Base-by-base conservation (phyloP, 30 jellyfish, hydroid and myxozoan genomes). In the Hydra vulgaris region DNA sequence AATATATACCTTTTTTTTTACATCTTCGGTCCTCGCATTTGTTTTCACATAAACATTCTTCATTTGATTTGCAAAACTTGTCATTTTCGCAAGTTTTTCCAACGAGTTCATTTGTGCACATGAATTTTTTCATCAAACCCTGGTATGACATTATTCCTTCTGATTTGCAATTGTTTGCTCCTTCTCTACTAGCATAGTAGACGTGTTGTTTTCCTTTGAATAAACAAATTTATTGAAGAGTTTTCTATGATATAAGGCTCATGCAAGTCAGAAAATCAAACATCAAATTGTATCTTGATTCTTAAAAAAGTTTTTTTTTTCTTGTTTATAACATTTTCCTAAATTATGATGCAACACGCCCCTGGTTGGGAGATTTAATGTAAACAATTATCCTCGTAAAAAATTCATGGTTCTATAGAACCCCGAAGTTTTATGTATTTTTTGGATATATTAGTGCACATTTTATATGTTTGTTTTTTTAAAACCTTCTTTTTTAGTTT, bases 1-100 rank as follows among this genome's bases (percentile, higher is more conserved):
- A n/a, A n/a, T n/a, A n/a, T 5, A 5, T 40, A 40, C 61, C 61
- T 40, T 75, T 25, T 1, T 25, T 25, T 26, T 79, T 82, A 70
- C 94, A 87, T 66, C 98, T 78, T 71, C 54, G 83, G 67, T 87
- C 88, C 54, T 95, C 98, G 74, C 98, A 92, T 23, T 79, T 84
- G 53, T 77, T 87, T 24, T 92, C 94, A 76, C 98, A 92, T 74
- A 83, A 71, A 70, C 98, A 92, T 26, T 67, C 66, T 74, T 87
- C 98, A 52, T 26, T 90, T 55, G 27, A 54, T 27, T 76, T 81
- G 61, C 98, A 92, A 55, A 87, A 87, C 73, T 92, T 92, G 73
- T 92, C 98, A 73, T 92, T 92, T 73, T 92, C 98, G 27, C 98
- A 92, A 66, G 20, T 21, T 26, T 67, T 83, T 17, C 85, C 85